Base-by-base conservation (phyloP, 2,797 vertebrate genomes). In the Syngnathus rostellatus region DNA sequence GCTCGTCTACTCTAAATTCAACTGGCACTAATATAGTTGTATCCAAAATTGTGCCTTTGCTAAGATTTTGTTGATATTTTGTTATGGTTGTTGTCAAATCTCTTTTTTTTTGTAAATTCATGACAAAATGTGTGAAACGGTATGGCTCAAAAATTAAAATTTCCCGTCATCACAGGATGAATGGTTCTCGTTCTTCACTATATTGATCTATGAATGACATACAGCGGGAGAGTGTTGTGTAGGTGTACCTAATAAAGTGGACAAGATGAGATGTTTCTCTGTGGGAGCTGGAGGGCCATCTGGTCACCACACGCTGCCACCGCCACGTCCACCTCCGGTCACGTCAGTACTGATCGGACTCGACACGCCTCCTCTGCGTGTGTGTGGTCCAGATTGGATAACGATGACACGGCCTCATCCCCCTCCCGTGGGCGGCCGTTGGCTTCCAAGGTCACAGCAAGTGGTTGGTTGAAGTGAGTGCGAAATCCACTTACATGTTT, bases 401-500 rank as follows among this genome's bases (percentile, higher is more conserved):
- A 85, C 76, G 79, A 70, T 67, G 81, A 62, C 67, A 79, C 81
- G 83, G 73, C 84, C 75, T 83, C 78, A 67, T 78, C 55, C 14
- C 46, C 46, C 17, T 86, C 73, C 85, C 79, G 86, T 87, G 83
- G 85, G 90, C 80, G 88, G 83, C 81, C 79, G 79, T 81, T 82
- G 82, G 12, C 85, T 16, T 89, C 87, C 88, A 90, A 88, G 89
- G 89, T 88, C 86, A 78, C 84, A 85, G 79, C 84, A 74, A 21
- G 21, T 11, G 48, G 6, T 2, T 9, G 48, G 19, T 14, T n/a
- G 7, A 50, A 50, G 7, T 50, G 48, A 46, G 45, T 5, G 45
- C 16, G 14, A 17, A 16, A 4, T 17, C 6, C 12, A 46, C 16
- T 46, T 17, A 14, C 43, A 46, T 5, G 45, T 16, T 7, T 41